Evolutionary conservation across 23 tunicate species (phyloP), one percentile per base, ranked within the genome.

Genomic region (Ciona savignyi): DNA sequence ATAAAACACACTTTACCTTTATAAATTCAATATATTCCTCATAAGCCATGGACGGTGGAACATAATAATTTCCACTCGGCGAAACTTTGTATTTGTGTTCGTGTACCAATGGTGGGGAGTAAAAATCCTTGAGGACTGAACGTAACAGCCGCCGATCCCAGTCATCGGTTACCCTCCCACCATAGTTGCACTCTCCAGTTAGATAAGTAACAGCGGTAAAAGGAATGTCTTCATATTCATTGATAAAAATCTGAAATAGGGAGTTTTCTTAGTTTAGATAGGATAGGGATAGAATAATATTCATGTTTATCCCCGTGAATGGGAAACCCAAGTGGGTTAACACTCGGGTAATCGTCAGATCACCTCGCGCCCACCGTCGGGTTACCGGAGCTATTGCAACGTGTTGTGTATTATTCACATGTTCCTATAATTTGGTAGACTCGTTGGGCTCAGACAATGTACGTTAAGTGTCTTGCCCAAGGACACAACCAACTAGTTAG

Each of bases 171-270:
- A 95, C 99, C 24, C 99, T 77, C 2, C 99, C 99, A 3, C 99
- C 99, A 71, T 95, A 95, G 75, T 95, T 95, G 67, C 99, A 95
- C 62, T 95, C 99, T 34, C 99, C 99, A n/a, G 99, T 95, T 69
- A 95, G 63, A 60, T 95, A 95, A 15, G 94, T 83, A 65, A 94
- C 82, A 64, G 99, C 99, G 6, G 78, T 69, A 73, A 86, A 83
- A 1, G 99, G 99, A 34, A 83, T 87, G 25, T 94, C 99, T 48
- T 94, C 99, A 35, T 88, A 94, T 34, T 83, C 80, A 74, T 94
- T 94, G 78, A 94, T 94, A 67, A 94, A 94, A 60, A 94, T 94
- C 90, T 94, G 74, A 1, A 70, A 32, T 15, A 34, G n/a, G n/a
- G n/a, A n/a, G n/a, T n/a, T n/a, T n/a, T n/a, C n/a, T n/a, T n/a